Base-by-base conservation (phyloP, 2,888 invertebrate genomes). In the Didymodactylos carnosus region DNA sequence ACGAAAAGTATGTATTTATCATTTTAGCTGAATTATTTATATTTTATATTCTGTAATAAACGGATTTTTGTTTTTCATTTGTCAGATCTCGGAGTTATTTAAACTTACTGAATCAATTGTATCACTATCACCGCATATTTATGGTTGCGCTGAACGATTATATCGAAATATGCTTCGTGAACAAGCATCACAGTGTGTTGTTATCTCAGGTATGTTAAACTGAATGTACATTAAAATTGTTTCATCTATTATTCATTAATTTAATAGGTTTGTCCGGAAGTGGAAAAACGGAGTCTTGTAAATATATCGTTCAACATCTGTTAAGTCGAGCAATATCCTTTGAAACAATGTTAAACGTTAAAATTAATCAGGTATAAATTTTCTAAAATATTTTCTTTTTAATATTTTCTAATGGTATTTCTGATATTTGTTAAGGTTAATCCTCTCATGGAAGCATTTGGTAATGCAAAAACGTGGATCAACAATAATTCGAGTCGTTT, bases 161-260 rank as follows among this genome's bases (percentile, higher is more conserved):
- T 82, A 80, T 76, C 80, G 81, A 75, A 78, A 79, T 70, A 79
- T 82, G 84, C 84, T 92, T 41, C 71, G 74, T 3, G 77, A 93
- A 93, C 82, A 90, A 93, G 81, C 88, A 89, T 78, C 87, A 87
- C 92, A 94, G 82, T 89, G 91, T 81, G 89, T 94, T 76, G 86
- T 94, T 6, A 87, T 94, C 77, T 89, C 91, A 51, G 70, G 70
- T 70, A 70, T 39, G 27, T 40, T 16, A 10, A 62, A 3, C 16
- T 27, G 35, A 69, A 39, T n/a, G 8, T 69, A 10, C 5, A n/a
- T 39, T 69, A 5, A 16, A 29, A 16, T 14, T 14, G n/a, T 46
- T 19, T 19, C 46, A 46, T 46, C 46, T 46, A 16, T 19, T 19
- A 40, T 8, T 14, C 16, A 5, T 25, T 39, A 27, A 19, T 1